A percentile compares a stretch with the other conserved stretches of the same genome.
These are phyloP conservation scores for Lepidurus apus DNA, from an alignment of 1,140 invertebrate genomes.

Conservation along the genomic window DNA sequence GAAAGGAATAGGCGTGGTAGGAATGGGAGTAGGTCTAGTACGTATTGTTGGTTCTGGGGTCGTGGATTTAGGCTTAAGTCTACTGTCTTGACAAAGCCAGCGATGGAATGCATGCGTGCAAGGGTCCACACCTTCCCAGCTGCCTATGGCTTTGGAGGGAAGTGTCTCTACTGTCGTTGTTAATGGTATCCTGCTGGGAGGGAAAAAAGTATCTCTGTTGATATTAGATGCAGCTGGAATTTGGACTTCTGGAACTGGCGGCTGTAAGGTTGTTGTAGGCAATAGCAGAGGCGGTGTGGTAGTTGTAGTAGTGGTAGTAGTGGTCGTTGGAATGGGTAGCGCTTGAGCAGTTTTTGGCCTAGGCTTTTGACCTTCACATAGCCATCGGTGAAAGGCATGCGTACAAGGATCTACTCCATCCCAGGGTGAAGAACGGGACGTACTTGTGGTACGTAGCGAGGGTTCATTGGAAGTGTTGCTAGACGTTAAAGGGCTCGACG, in stretches of 20 bases:
- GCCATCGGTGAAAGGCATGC: slow-evolving; percentile 30
- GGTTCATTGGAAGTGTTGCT: neutral
- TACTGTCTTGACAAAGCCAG: slow-evolving; percentile 26
- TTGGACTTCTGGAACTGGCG: neutral
- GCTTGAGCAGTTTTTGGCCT: slow-evolving; percentile 7
- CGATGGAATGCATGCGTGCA: slow-evolving; percentile 30
- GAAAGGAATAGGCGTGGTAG: neutral
- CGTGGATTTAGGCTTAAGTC: neutral
- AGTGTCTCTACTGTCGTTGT: neutral
- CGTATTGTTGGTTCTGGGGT: neutral
- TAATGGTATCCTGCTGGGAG: neutral
- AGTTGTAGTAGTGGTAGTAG: neutral
- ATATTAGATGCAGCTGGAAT: slow-evolving; percentile 8
- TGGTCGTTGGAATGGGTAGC: neutral
- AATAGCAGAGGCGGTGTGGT: neutral
- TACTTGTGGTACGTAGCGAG: neutral
- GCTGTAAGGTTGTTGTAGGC: neutral
- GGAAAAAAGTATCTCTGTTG: neutral
- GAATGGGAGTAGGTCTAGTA: neutral
- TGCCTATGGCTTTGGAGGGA: neutral
- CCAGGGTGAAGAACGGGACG: neutral
- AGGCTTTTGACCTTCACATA: neutral
- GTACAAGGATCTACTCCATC: slow-evolving; percentile 25
- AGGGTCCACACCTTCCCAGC: slow-evolving; percentile 28
- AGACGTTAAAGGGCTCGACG: neutral